Evolutionary conservation across 2,113 vertebrate species (phyloP), one percentile per base, ranked within the genome.

Genomic region (Leptobrachium leishanense): DNA sequence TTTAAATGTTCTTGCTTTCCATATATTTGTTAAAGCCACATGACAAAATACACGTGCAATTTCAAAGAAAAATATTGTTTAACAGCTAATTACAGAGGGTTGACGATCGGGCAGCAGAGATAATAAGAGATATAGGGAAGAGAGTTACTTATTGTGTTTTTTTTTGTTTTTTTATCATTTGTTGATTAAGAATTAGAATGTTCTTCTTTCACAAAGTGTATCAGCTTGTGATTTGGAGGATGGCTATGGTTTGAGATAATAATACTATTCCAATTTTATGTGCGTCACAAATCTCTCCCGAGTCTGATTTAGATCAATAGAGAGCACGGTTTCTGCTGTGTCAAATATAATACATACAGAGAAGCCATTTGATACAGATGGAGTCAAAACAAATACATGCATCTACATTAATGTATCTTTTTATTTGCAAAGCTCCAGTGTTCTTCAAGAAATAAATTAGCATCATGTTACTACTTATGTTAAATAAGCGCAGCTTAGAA

Each of bases 11-110:
- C 66, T 68, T 77, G 65, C 65, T 54, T 68, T 68, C 12, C 75
- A 77, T 77, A 77, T 68, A 77, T 77, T 68, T 77, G 75, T 77
- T 77, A 77, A 77, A 77, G 59, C 75, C 68, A 77, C 41, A 13
- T 77, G 75, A 68, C 75, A 77, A 59, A 77, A 77, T 63, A 67
- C 43, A 41, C 57, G 55, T 54, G 40, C 44, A 57, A 50, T 63
- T 59, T 69, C 40, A 68, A 70, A n/a, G 20, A 42, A 63, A 43
- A 63, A 69, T 41, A 39, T 20, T 43, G 20, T 53, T 8, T 50
- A 54, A 39, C 50, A 54, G 39, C 20, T 39, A 20, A 75, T 10
- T 68, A 39, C 40, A 43, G 7, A 15, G 65, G n/a, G 9, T 39
- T 76, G 75, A 12, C 44, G 75, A 77, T 44, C 8, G 53, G 31